Evolutionary conservation across 2,113 vertebrate species (phyloP), one percentile per base, ranked within the genome.

Genomic region (Fregetta grallaria): DNA sequence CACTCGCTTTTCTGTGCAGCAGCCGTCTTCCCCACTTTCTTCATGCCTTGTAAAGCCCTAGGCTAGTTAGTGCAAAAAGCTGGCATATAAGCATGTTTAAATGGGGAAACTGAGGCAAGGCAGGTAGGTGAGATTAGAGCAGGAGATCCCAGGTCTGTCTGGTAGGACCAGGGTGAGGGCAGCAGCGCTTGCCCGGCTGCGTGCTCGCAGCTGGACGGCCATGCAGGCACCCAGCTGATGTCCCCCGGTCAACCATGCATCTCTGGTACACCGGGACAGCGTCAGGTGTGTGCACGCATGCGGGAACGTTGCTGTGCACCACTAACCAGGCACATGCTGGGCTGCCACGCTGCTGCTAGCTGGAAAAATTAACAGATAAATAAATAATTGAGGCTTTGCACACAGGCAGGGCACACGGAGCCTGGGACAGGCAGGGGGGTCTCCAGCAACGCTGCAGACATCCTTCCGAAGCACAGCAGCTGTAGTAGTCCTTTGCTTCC

Each of bases 171-270:
- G n/a, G 47, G n/a, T 50, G 49, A 29, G 10, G 40, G n/a, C 8
- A 10, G 52, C 56, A 50, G 36, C 4, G 1, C 1, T 1, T 66
- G 30, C 36, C 76, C 8, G 5, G 20, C 50, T 34, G 10, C 23
- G 25, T 40, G 47, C 63, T 53, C 7, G 0, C 79, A 55, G 47
- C 47, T 56, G 42, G 42, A 7, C 7, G 1, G 23, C 58, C 50
- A 0, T 12, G 44, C 73, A 20, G 73, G 34, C 27, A 34, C 52
- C 36, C 44, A 18, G 36, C 50, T 40, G 74, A 15, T 30, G 50
- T 32, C n/a, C 34, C 34, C 44, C 1, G 2, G 14, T 38, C 42
- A 50, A 2, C 42, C 8, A 0, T 1, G 15, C 11, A 9, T 27
- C 73, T 44, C 44, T 27, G 15, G 42, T 27, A 36, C 58, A 23